phyloP scores from a whole-genome alignment of 2,113 vertebrate genomes.

The Channa argus region DNA sequence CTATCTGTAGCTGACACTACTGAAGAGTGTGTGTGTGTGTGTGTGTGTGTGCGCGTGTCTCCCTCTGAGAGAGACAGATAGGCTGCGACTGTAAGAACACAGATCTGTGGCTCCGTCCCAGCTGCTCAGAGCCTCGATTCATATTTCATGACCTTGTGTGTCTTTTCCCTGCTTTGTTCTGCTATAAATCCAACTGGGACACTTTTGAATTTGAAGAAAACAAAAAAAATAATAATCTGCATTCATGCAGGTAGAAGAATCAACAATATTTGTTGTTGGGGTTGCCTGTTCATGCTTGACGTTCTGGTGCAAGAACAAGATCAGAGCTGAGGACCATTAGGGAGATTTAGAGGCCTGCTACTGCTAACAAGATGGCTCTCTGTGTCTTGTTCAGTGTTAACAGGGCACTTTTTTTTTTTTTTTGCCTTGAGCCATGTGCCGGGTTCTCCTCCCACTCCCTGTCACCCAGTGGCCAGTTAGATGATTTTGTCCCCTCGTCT shows the following conservation, averaged over 20 bases:
- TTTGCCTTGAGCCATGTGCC: constrained; percentile 51
- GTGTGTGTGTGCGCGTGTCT: constrained; percentile 28
- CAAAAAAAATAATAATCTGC: constrained; percentile 34
- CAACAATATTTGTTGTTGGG: constrained; percentile 70
- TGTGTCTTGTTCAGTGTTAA: constrained; percentile 44
- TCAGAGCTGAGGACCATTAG: constrained; percentile 53
- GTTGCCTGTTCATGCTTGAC: constrained; percentile 39
- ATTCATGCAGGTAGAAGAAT: constrained; percentile 62
- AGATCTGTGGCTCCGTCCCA: constrained; percentile 58
- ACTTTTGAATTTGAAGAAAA: constrained; percentile 40
- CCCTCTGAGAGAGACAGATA: constrained; percentile 47
- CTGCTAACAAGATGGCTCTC: constrained; percentile 54
- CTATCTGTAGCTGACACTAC: constrained; percentile 57
- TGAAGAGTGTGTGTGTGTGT: constrained; percentile 45
- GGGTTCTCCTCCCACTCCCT: constrained; percentile 55
- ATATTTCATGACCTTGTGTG: constrained; percentile 63
- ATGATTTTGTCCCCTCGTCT: constrained; percentile 68
- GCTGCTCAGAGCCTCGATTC: constrained; percentile 57
- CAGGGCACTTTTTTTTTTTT: constrained; percentile 38
- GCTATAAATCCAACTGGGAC: constrained; percentile 45
- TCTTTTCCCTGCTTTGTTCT: constrained; percentile 47
- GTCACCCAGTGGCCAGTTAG: constrained; percentile 70
- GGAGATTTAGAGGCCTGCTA: constrained; percentile 54
- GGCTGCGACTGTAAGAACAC: constrained; percentile 46
- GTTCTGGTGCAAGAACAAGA: constrained; percentile 50